Conservation (phyloP, 2,888 invertebrate species). For the Cylindroiulus punctatus region DNA sequence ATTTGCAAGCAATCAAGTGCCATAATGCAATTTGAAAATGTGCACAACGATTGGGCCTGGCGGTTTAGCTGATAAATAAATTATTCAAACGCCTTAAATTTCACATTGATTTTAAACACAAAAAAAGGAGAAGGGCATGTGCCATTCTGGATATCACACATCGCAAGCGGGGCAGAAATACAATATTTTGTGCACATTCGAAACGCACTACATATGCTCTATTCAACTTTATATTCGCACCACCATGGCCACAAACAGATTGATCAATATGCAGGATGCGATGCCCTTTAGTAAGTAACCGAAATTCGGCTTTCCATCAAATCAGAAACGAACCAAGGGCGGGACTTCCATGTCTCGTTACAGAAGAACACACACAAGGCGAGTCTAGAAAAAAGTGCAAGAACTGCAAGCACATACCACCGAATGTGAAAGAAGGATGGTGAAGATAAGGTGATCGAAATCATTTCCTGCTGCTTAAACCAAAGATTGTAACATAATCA, state of each 20-base stretch:
- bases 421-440: slow-evolving; percentile 16
- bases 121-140: too few species aligned
- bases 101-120: too few species aligned
- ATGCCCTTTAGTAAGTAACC: not conserved
- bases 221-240: not conserved
- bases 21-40: too few species aligned
- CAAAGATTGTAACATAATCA: slow-evolving; percentile 47
- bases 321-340: slow-evolving; percentile 7
- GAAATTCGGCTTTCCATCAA: slow-evolving; percentile 17
- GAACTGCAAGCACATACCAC: not conserved
- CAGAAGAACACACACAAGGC: slow-evolving; percentile 17
- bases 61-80: too few species aligned
- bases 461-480: slow-evolving; percentile 45
- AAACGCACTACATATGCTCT: not conserved
- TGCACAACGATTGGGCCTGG: too few species aligned
- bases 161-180: too few species aligned
- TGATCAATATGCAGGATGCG: not conserved
- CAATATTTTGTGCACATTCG: not conserved
- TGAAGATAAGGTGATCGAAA: slow-evolving; percentile 43
- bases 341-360: not conserved
- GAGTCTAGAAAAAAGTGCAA: not conserved
- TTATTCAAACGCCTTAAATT: too few species aligned
- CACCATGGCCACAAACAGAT: not conserved
- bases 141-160: too few species aligned
- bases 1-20: too few species aligned